Evolutionary conservation across 2,113 vertebrate species (phyloP).

Genomic region (Rattus rattus): DNA sequence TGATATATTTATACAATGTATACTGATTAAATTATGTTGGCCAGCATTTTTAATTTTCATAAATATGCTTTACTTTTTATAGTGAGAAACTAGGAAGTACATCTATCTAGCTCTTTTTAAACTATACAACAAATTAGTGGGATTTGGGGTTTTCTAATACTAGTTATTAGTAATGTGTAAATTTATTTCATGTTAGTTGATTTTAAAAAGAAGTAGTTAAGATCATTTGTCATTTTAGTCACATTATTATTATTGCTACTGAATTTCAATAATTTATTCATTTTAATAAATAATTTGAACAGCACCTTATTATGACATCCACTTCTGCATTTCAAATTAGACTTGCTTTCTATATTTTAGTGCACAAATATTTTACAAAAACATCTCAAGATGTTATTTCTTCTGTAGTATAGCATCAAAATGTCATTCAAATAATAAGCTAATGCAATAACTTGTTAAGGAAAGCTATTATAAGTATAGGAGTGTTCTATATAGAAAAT

Average conservation of each 20-base stretch:
- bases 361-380: background rate
- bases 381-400: background rate
- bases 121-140: background rate
- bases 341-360: background rate
- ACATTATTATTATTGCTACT: background rate
- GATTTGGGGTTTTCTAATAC: background rate
- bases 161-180: background rate
- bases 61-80: background rate
- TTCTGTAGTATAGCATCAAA: background rate
- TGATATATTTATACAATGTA: background rate
- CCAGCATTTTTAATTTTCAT: background rate
- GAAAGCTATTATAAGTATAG: too few relatives aligned
- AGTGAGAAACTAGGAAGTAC: background rate
- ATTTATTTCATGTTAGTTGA: background rate
- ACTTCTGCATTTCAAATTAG: background rate
- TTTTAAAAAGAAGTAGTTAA: background rate
- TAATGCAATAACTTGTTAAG: background rate
- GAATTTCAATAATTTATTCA: background rate
- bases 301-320: accelerated
- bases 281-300: background rate
- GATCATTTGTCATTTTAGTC: background rate
- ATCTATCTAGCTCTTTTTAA: background rate
- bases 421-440: background rate
- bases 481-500: background rate
- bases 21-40: background rate